phyloP scores from a whole-genome alignment of 2,113 vertebrate species.

The Loxodonta africana region DNA sequence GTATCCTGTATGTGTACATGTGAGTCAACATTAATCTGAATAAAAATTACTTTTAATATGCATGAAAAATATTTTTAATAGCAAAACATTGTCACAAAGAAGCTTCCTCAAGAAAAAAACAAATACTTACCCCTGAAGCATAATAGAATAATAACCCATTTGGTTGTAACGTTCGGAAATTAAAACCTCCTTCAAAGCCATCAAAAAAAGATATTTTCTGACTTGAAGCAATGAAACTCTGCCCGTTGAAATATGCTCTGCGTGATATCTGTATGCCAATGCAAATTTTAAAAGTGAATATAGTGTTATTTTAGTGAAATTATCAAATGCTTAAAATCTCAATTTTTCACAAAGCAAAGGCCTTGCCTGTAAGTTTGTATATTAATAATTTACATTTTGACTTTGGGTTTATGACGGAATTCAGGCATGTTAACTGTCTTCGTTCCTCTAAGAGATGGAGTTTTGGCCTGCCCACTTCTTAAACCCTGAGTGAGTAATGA shows the following conservation, averaged over 20 bases:
- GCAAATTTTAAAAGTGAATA: conserved; percentile 24
- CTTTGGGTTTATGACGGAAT: background rate
- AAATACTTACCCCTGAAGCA: conserved; percentile 91
- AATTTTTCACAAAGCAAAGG: background rate
- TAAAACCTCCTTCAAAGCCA: conserved; percentile 96
- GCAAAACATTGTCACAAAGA: conserved; percentile 31
- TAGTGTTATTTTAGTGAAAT: background rate
- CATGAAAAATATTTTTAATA: background rate
- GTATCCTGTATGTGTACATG: background rate
- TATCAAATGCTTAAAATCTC: background rate
- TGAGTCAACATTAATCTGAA: conserved; percentile 44
- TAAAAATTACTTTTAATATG: background rate
- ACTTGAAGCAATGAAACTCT: conserved; percentile 94
- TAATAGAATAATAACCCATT: conserved; percentile 95
- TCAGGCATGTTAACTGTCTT: background rate
- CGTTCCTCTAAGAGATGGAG: background rate
- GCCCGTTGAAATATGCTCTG: conserved; percentile 95
- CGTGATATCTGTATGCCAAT: conserved; percentile 93
- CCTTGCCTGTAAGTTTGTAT: background rate
- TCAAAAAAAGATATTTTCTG: conserved; percentile 93
- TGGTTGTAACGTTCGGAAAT: conserved; percentile 94
- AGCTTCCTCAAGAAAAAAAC: background rate
- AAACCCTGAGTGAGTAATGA: background rate
- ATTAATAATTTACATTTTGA: background rate
- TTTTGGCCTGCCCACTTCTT: background rate